These are phyloP conservation scores for Tympanuchus pallidicinctus DNA, from an alignment of 2,113 vertebrate species.

Conservation along the genomic window DNA sequence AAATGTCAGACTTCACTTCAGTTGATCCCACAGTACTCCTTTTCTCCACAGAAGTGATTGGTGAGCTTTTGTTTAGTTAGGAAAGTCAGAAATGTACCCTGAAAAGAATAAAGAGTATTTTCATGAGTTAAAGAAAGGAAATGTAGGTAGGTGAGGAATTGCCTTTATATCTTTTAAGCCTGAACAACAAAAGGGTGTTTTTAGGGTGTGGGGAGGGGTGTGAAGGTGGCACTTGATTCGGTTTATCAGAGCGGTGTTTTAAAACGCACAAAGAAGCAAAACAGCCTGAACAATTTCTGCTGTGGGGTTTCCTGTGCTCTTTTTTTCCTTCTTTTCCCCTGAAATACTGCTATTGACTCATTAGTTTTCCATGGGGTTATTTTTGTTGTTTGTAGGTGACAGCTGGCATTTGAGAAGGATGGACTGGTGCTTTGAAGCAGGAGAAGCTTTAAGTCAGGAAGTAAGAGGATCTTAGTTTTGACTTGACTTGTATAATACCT, in stretches of 20 bases:
- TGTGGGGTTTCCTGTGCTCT: not conserved
- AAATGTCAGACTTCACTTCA: not conserved
- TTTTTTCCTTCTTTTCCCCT: not conserved
- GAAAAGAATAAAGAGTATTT: not conserved
- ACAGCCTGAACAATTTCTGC: accelerated
- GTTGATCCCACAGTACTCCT: not conserved
- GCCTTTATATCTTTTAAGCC: not conserved
- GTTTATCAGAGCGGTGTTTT: not conserved
- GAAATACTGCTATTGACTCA: not conserved
- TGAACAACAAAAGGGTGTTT: not conserved
- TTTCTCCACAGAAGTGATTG: not conserved
- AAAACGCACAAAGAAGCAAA: not conserved
- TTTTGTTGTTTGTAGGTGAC: conserved; percentile 65
- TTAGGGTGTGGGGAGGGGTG: not conserved
- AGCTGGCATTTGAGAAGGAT: conserved; percentile 88
- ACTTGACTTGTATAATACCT: not conserved
- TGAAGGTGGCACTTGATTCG: not conserved
- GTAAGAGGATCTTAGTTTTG: conserved; percentile 58
- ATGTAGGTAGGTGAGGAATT: not conserved
- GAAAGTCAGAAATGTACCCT: not conserved
- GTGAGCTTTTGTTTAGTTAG: not conserved
- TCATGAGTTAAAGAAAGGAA: not conserved
- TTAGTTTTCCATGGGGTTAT: not conserved
- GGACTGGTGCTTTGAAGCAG: conserved; percentile 92
- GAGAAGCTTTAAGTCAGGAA: conserved; percentile 86